These are phyloP conservation scores for Cichlasoma orientale DNA, from an alignment of 2,797 vertebrate genomes.

Conservation along the genomic window DNA sequence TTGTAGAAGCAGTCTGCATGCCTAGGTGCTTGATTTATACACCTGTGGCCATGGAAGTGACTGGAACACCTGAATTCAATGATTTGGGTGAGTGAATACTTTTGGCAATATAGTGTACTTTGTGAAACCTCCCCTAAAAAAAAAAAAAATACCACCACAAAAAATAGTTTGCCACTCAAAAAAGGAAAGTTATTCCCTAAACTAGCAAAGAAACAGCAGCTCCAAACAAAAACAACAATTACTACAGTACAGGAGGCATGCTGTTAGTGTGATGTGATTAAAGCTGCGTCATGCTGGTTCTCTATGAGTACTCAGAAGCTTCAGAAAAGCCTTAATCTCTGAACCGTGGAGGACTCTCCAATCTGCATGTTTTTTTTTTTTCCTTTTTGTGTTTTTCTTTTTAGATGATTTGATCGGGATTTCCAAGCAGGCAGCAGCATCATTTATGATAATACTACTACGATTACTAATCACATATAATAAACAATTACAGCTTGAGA, in stretches of 20 bases:
- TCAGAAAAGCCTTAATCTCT: conserved; percentile 9
- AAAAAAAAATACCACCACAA: background rate
- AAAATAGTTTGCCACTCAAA: background rate
- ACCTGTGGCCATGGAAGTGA: too few relatives aligned
- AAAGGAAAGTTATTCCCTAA: background rate
- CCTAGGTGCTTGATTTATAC: too few relatives aligned
- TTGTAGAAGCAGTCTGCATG: too few relatives aligned
- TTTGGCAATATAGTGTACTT: background rate
- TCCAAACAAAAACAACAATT: background rate
- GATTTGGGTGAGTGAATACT: too few relatives aligned
- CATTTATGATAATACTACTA: background rate
- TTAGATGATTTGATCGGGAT: background rate
- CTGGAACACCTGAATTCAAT: too few relatives aligned
- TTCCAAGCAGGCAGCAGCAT: background rate
- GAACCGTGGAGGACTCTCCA: background rate
- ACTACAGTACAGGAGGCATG: background rate
- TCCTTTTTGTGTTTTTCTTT: background rate
- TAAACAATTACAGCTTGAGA: background rate
- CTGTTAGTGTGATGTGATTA: conserved; percentile 1
- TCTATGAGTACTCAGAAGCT: background rate
- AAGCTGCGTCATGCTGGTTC: conserved; percentile 13
- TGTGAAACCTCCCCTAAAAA: background rate
- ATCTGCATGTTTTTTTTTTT: background rate
- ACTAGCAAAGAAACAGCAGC: background rate
- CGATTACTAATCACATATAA: background rate